Evolutionary conservation across 2,888 invertebrate genomes (phyloP), one percentile per base, ranked within the genome.

Genomic region (Metacarcinus magister): DNA sequence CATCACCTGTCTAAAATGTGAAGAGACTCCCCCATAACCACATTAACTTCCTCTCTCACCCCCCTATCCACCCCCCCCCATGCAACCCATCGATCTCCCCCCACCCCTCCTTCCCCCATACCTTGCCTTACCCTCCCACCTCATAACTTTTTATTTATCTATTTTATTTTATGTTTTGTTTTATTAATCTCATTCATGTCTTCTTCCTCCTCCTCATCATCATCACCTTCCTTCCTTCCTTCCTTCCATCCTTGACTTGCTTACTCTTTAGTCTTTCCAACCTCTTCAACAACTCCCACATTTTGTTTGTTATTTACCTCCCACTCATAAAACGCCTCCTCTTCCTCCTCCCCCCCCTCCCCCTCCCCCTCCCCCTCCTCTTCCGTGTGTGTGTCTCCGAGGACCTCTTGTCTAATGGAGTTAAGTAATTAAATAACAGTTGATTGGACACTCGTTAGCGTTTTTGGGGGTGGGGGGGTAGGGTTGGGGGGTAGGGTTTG

Each of bases 351-450:
- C 75, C 23, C 28, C 28, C 2, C 75, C 28, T 75, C 75, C 28
- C 8, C 28, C 28, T 28, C 75, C 75, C n/a, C 75, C 7, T 67
- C 67, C 75, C n/a, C 0, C 75, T 75, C 75, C 60, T 60, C 8
- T 19, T 28, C 16, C 39, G 39, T 39, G 87, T 87, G 87, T 87
- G 87, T 39, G 87, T 87, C 32, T 87, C 87, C 16, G 39, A 87
- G 87, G 87, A 87, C 87, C 39, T 87, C 87, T 87, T 87, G 87
- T 87, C 87, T 87, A 87, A 87, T 87, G 39, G 87, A 87, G 87
- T 39, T 87, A 87, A 87, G 87, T 87, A 87, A 87, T 87, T 87
- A 87, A 87, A 87, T 87, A 87, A 87, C 87, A 87, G 87, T 39
- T 39, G 87, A 87, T 87, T 87, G 87, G 87, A 39, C 87, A 87